Conservation (phyloP, 1,140 invertebrate genomes). For the Drosophila tsacasi region DNA sequence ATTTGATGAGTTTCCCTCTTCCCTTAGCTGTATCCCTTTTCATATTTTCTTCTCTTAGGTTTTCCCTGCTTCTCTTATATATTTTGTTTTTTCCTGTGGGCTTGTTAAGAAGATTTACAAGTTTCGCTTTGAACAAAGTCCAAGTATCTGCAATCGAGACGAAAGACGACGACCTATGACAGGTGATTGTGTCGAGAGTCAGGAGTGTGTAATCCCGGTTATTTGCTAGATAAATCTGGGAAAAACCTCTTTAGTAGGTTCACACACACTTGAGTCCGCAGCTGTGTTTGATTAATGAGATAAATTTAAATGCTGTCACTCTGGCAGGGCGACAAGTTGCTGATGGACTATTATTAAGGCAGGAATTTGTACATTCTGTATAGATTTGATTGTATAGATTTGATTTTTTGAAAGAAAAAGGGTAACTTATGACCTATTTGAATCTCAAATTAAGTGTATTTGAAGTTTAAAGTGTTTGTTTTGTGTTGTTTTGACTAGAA, state of each 20-base stretch:
- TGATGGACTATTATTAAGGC: constrained; percentile 11
- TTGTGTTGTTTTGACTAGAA: background rate
- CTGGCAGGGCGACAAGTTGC: constrained; percentile 37
- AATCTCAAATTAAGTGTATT: background rate
- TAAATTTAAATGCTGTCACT: constrained; percentile 30
- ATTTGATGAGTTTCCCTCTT: constrained; percentile 61
- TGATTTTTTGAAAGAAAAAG: background rate
- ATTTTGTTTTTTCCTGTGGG: background rate
- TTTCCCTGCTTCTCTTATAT: background rate
- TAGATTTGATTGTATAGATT: background rate
- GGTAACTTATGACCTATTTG: fast-evolving
- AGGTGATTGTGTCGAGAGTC: constrained; percentile 31
- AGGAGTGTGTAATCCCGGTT: constrained; percentile 31
- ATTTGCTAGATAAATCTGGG: constrained; percentile 41
- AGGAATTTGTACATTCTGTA: background rate
- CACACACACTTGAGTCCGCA: constrained; percentile 2
- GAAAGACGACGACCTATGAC: constrained; percentile 20
- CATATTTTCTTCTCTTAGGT: constrained; percentile 12
- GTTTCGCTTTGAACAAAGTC: constrained; percentile 26
- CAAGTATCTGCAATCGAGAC: background rate
- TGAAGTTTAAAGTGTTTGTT: background rate
- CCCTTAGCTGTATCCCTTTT: constrained; percentile 6
- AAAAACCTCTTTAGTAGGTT: constrained; percentile 15
- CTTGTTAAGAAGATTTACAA: constrained; percentile 34
- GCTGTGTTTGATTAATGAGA: constrained; percentile 37